These are phyloP conservation scores for Etheostoma nigrum DNA, from an alignment of 2,797 vertebrate species.

Conservation along the genomic window DNA sequence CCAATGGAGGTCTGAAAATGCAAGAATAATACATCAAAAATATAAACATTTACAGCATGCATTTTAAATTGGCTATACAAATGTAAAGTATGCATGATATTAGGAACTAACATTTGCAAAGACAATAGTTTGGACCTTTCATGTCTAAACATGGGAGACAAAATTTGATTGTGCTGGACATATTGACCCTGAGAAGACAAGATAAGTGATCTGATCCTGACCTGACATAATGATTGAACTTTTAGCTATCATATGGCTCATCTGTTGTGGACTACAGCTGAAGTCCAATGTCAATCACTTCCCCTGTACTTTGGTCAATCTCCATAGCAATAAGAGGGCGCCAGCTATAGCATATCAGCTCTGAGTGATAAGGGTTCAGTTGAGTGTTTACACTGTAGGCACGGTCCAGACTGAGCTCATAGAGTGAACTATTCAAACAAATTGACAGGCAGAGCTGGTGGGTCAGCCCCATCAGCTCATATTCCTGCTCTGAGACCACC, in stretches of 20 bases:
- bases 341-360: slow-evolving; percentile 59
- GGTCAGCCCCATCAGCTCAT: slow-evolving; percentile 65
- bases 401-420: slow-evolving; percentile 50
- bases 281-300: slow-evolving; percentile 71
- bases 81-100: neutral
- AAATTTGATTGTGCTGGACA: neutral
- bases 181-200: slow-evolving; percentile 27
- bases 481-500: slow-evolving; percentile 49
- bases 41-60: neutral
- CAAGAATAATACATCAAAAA: neutral
- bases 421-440: slow-evolving; percentile 61
- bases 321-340: slow-evolving; percentile 67
- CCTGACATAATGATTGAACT: slow-evolving; percentile 33
- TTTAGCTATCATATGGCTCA: slow-evolving; percentile 32
- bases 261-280: slow-evolving; percentile 48
- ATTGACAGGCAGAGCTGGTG: slow-evolving; percentile 40
- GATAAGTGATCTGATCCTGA: slow-evolving; percentile 36
- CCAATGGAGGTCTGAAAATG: neutral
- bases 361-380: slow-evolving; percentile 66
- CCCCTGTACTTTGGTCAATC: slow-evolving; percentile 78
- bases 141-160: slow-evolving; percentile 36
- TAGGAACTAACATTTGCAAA: neutral
- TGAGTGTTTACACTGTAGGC: slow-evolving; percentile 74
- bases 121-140: neutral
- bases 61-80: neutral